These are phyloP conservation scores for Martes martes DNA, from an alignment of 2,113 vertebrate genomes.

Conservation along the genomic window DNA sequence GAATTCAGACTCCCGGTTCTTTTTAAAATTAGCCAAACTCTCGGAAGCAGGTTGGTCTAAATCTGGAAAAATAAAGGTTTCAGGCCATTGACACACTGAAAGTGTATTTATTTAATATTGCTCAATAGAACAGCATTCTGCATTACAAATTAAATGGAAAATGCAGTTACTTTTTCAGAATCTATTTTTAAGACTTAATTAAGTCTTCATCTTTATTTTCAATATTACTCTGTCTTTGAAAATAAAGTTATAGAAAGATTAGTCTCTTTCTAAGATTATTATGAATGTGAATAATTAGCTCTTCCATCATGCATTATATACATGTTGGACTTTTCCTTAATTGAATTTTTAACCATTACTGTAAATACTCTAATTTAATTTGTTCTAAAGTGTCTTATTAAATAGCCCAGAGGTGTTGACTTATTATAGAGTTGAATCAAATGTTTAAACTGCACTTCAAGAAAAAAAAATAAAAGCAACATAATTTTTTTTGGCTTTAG, in stretches of 20 bases:
- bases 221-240: conserved; percentile 46
- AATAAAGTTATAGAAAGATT: conserved; percentile 51
- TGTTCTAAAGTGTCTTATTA: conserved; percentile 14
- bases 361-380: conserved; percentile 39
- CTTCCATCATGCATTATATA: conserved; percentile 41
- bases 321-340: conserved; percentile 50
- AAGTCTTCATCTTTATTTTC: conserved; percentile 59
- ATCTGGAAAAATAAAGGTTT: not conserved
- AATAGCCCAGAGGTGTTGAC: not conserved
- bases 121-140: conserved; percentile 25
- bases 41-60: not conserved
- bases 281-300: conserved; percentile 48
- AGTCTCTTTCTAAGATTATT: conserved; percentile 40
- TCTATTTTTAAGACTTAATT: conserved; percentile 68
- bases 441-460: not conserved
- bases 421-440: conserved; percentile 35
- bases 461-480: not conserved
- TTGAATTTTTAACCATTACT: conserved; percentile 59
- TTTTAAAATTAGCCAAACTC: not conserved
- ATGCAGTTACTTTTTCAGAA: conserved; percentile 49
- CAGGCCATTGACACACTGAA: not conserved
- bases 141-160: conserved; percentile 50
- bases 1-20: not conserved
- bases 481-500: not conserved
- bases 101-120: conserved; percentile 41